A percentile compares a stretch with the other conserved stretches of the same genome.
phyloP scores from a whole-genome alignment of 2,797 vertebrate genomes.

The Miichthys miiuy region DNA sequence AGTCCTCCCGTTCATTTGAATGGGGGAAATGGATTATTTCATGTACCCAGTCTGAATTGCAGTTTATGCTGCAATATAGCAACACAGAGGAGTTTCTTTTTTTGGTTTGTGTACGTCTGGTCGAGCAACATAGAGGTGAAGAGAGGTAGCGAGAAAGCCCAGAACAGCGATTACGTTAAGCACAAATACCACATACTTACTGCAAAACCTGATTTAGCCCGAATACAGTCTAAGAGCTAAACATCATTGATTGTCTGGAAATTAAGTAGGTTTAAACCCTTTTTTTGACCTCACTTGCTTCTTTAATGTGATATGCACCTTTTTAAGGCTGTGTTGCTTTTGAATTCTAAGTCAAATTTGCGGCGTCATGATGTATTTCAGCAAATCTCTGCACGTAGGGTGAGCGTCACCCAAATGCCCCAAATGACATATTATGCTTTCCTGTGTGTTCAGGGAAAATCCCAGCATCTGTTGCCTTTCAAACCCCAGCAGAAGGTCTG shows the following conservation, averaged over 20 bases:
- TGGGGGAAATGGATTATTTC: too few species aligned
- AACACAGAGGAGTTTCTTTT: too few species aligned
- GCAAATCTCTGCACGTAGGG: background rate
- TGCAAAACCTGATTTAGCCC: too few species aligned
- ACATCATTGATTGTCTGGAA: background rate
- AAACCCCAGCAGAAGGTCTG: slow-evolving; percentile 53
- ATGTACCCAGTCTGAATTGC: too few species aligned
- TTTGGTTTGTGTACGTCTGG: too few species aligned
- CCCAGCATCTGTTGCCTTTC: slow-evolving; percentile 61
- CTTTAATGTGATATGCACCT: background rate
- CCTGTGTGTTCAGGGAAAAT: slow-evolving; percentile 49
- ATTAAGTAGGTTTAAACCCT: background rate
- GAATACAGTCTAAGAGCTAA: background rate
- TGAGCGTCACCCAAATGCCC: slow-evolving; percentile 7
- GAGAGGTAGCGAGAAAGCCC: too few species aligned
- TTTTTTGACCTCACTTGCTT: background rate
- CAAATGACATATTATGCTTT: slow-evolving; percentile 38
- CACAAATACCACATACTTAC: too few species aligned
- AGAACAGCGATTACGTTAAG: too few species aligned
- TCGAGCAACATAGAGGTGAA: too few species aligned
- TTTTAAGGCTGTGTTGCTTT: background rate
- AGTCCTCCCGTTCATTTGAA: too few species aligned
- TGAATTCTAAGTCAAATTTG: background rate
- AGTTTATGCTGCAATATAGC: too few species aligned
- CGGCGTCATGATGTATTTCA: background rate